Base-by-base conservation (phyloP, 2,113 vertebrate genomes). In the Suricata suricatta region DNA sequence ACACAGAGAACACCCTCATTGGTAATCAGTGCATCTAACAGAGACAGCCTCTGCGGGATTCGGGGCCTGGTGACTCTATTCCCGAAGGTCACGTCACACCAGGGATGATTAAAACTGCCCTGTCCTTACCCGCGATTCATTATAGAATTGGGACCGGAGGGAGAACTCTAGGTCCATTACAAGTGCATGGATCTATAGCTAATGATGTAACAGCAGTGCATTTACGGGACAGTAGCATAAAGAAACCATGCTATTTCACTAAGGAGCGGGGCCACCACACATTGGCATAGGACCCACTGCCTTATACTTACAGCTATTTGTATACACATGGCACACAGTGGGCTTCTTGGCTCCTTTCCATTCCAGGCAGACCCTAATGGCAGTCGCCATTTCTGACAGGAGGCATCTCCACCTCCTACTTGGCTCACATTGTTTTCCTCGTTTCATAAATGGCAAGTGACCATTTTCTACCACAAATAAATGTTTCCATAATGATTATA, bases 31-130 rank as follows among this genome's bases (percentile, higher is more conserved):
- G 17, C 94, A 93, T 47, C 97, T 90, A 95, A n/a, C 0, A 77
- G 95, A 77, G 95, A 97, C 83, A 95, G 91, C 92, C 83, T 92
- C 90, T 94, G 77, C 71, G 92, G 97, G 95, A 98, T 93, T 91
- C 12, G 5, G 23, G 68, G 87, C 15, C 64, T 76, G 31, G 52
- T n/a, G 47, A 60, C 44, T 85, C 64, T 71, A n/a, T 76, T 69
- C 83, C 68, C 1, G 0, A 96, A 13, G 35, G 12, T 63, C 68
- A 47, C 66, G 14, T 92, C 41, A 76, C 64, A 35, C 31, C 74
- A 79, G 15, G 13, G 38, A 41, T 93, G 47, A 66, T 79, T 47
- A 88, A 69, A 63, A 15, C 72, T 52, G 41, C n/a, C 35, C 1
- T 5, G 27, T 90, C 44, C 25, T 80, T 87, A 88, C 68, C 47